phyloP scores from a whole-genome alignment of 2,797 vertebrate genomes.

The Heterohyrax brucei region DNA sequence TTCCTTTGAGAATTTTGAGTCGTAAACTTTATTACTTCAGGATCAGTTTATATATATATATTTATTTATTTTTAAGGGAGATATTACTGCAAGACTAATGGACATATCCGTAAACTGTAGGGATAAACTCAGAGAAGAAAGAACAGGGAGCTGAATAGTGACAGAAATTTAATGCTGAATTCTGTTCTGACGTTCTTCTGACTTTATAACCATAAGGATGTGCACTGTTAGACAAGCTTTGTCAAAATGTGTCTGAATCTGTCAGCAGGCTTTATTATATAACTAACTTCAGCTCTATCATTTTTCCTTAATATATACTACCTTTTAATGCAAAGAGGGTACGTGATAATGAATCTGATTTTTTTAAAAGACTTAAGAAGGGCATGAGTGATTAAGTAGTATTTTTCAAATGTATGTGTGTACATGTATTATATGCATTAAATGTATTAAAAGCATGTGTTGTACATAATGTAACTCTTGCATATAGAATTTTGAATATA shows the following conservation, averaged over 20 bases:
- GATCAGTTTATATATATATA: neutral
- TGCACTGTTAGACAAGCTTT: slow-evolving; percentile 25
- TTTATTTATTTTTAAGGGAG: neutral
- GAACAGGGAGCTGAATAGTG: neutral
- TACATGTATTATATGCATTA: neutral
- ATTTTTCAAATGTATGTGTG: neutral
- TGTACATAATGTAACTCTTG: neutral
- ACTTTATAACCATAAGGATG: neutral
- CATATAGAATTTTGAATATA: neutral
- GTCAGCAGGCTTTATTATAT: neutral
- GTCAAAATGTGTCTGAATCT: neutral
- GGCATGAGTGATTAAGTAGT: neutral
- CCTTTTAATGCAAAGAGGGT: slow-evolving; percentile 22
- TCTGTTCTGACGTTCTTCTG: neutral
- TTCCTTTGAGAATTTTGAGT: neutral
- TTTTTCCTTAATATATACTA: neutral
- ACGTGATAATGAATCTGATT: neutral
- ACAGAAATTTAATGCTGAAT: neutral
- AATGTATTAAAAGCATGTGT: neutral
- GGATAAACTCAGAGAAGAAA: slow-evolving; percentile 34
- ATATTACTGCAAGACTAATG: neutral
- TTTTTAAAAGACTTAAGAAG: slow-evolving; percentile 19
- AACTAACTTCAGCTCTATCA: neutral
- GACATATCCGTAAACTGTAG: neutral
- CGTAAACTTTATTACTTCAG: neutral